phyloP scores from a whole-genome alignment of 2,797 vertebrate genomes.

The Hipposideros larvatus region DNA sequence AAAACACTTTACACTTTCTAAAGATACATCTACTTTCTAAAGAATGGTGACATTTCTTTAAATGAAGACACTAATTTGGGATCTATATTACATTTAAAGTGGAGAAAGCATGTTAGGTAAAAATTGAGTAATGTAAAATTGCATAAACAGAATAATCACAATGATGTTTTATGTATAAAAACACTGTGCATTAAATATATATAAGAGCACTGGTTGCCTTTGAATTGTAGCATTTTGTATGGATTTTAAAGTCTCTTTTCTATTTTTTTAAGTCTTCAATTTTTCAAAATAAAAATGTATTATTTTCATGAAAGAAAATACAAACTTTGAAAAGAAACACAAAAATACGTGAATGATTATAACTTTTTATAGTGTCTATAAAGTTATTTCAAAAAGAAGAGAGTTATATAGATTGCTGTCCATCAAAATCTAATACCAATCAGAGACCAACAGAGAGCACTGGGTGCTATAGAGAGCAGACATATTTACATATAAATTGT shows the following conservation, averaged over 20 bases:
- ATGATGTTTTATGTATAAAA: slow-evolving; percentile 34
- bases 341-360: not conserved
- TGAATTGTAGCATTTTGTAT: not conserved
- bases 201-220: not conserved
- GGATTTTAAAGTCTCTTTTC: slow-evolving; percentile 32
- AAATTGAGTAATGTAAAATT: slow-evolving; percentile 46
- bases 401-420: not conserved
- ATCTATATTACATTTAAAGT: slow-evolving; percentile 46
- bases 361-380: not conserved
- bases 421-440: slow-evolving; percentile 53
- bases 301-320: slow-evolving; percentile 2
- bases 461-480: not conserved
- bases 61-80: slow-evolving; percentile 23
- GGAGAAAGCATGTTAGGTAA: slow-evolving; percentile 23
- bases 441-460: slow-evolving; percentile 30
- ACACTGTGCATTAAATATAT: not conserved
- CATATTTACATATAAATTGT: slow-evolving; percentile 81
- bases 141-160: slow-evolving; percentile 33
- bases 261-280: slow-evolving; percentile 55
- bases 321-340: slow-evolving; percentile 30
- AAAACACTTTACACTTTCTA: slow-evolving; percentile 28
- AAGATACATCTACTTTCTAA: slow-evolving; percentile 24
- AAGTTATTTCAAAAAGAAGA: slow-evolving; percentile 33
- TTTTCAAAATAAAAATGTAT: slow-evolving; percentile 30
- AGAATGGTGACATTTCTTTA: slow-evolving; percentile 31